These are phyloP conservation scores for Clavelina lepadiformis DNA, from an alignment of 23 tunicate species.

Conservation along the genomic window DNA sequence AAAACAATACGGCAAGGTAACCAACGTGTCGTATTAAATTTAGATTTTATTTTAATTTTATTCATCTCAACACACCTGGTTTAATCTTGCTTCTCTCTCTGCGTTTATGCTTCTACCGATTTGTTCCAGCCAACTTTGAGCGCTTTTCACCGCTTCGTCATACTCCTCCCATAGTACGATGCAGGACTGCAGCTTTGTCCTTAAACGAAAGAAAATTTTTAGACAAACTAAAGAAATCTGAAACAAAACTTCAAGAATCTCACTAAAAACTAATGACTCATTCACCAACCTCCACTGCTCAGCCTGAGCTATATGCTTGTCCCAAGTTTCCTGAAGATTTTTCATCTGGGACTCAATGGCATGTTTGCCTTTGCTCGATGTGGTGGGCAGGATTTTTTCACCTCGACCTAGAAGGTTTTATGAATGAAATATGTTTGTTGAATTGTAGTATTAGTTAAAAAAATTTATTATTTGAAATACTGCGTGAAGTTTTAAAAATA, in stretches of 20 bases:
- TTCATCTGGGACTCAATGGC: conserved; percentile 46
- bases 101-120: conserved; percentile 28
- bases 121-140: conserved; percentile 69
- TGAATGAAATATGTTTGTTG: too few relatives aligned
- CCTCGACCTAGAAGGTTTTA: conserved; percentile 62
- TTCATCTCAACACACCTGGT: conserved; percentile 11
- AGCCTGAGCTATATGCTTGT: conserved; percentile 20
- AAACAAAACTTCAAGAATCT: too few relatives aligned
- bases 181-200: conserved; percentile 41
- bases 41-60: too few relatives aligned
- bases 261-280: too few relatives aligned
- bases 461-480: too few relatives aligned
- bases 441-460: too few relatives aligned
- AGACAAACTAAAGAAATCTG: background rate
- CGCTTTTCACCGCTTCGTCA: conserved; percentile 48
- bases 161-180: conserved; percentile 71
- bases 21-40: too few relatives aligned
- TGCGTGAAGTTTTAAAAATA: too few relatives aligned
- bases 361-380: conserved; percentile 50
- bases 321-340: conserved; percentile 40
- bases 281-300: conserved; percentile 56
- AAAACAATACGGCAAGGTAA: too few relatives aligned
- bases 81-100: conserved; percentile 28
- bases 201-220: background rate
- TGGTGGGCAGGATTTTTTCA: conserved; percentile 49